Base-by-base conservation (phyloP, 1,140 invertebrate species). In the Stegodyphus mimosarum region DNA sequence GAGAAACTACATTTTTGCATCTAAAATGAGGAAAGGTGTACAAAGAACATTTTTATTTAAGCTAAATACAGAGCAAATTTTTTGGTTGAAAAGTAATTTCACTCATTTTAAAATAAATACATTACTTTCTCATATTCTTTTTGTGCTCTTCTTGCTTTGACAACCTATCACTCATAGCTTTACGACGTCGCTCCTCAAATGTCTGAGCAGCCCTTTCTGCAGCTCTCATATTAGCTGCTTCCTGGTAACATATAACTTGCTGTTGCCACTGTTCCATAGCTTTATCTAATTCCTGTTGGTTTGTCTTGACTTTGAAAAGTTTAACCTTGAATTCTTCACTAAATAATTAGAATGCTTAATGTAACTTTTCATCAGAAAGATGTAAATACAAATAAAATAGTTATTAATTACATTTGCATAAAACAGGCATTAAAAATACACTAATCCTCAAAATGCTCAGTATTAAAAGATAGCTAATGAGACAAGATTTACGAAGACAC, bases 271-370 rank as follows among this genome's bases (percentile, higher is more conserved):
- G 17, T 53, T 78, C 86, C 72, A 87, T 74, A 11, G 86, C 86
- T 73, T 87, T 83, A 33, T 87, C 86, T 33, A 86, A 50, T 50
- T 86, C 85, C 15, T 86, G 85, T 15, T 86, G 85, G 52, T 86
- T 86, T 52, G 75, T 73, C 75, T 78, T 78, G 10, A 81, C 85
- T 69, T 86, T 77, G 6, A 80, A 69, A 0, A 86, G 11, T 52
- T 86, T 86, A 33, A 60, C 71, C 50, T 86, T 79, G 18, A 86
- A 81, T 63, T 86, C 85, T 18, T 86, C 77, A 7, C 85, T 86
- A 48, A n/a, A 53, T 33, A 33, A 33, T 33, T 33, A 33, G 33
- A 33, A 33, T 33, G 1, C 3, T 33, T 33, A 33, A 33, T 33
- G 33, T 33, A 33, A 33, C 1, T 33, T 33, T 33, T 13, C 6